Conservation (phyloP, 2,888 invertebrate species). For the Leucophenga montana region DNA sequence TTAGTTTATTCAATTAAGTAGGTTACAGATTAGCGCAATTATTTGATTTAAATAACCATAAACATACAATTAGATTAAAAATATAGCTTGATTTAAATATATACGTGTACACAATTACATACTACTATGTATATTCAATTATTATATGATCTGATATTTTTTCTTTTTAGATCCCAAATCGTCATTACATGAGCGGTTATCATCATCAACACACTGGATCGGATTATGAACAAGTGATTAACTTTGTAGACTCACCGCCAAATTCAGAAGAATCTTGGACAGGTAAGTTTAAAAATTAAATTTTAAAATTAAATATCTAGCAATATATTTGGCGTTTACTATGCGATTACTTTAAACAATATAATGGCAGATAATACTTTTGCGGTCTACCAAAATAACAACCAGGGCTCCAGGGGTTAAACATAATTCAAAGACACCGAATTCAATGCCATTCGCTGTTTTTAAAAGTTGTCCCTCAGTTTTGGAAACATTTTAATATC, state of each 20-base stretch:
- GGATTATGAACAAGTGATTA: slow-evolving; percentile 72
- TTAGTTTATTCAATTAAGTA: slow-evolving; percentile 42
- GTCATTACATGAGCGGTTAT: slow-evolving; percentile 66
- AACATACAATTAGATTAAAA: background rate
- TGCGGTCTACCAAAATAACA: too few species aligned
- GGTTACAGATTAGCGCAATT: background rate
- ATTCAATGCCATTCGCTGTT: too few species aligned
- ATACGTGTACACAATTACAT: background rate
- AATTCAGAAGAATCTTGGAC: slow-evolving; percentile 74
- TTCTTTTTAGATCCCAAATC: slow-evolving; percentile 56
- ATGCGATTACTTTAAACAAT: too few species aligned
- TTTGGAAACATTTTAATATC: too few species aligned
- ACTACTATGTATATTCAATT: background rate
- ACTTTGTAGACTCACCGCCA: slow-evolving; percentile 73
- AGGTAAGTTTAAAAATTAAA: slow-evolving; percentile 56
- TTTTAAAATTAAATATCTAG: background rate
- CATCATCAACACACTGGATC: slow-evolving; percentile 69
- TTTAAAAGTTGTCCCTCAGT: too few species aligned
- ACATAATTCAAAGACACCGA: too few species aligned
- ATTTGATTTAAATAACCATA: background rate
- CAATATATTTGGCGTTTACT: too few species aligned
- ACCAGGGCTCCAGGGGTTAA: too few species aligned
- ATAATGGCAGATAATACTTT: too few species aligned
- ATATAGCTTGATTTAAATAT: background rate
- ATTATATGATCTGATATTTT: slow-evolving; percentile 22